Conservation (phyloP, 2,888 invertebrate species). For the Pollenia amentaria region DNA sequence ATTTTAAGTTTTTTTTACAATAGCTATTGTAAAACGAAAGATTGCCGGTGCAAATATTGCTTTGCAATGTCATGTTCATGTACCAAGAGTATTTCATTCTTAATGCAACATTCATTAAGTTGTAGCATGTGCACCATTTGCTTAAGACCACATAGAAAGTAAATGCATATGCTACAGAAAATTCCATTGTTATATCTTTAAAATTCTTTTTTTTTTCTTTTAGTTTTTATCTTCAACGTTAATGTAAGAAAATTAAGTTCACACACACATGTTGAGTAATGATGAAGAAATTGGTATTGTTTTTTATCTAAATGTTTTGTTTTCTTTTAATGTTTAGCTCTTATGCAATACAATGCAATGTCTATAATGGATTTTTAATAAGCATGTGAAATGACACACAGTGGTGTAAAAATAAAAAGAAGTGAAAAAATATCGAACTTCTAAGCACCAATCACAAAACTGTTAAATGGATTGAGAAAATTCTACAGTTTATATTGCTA, state of each 20-base stretch:
- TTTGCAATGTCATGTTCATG: constrained; percentile 41
- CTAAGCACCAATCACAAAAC: no score
- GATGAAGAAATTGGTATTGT: constrained; percentile 17
- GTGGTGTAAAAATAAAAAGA: no score
- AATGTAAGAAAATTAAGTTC: constrained; percentile 25
- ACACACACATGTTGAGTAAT: constrained; percentile 22
- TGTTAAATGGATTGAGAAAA: no score
- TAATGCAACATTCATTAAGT: constrained; percentile 20
- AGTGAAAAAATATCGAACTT: no score
- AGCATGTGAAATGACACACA: not conserved
- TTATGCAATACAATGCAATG: not conserved
- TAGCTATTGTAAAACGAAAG: not conserved
- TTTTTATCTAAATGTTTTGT: not conserved
- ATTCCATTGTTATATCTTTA: not conserved
- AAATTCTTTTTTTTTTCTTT: not conserved
- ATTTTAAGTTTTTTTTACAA: not conserved
- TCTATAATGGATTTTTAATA: constrained; percentile 34
- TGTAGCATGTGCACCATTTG: constrained; percentile 11
- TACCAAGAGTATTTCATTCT: constrained; percentile 10
- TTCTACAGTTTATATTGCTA: no score
- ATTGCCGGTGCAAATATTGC: not conserved
- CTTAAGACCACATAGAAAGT: constrained; percentile 6
- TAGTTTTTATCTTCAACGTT: not conserved
- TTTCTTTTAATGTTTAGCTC: constrained; percentile 15
- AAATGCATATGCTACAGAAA: constrained; percentile 19